These are phyloP conservation scores for Hemicrepidius hirtus DNA, from an alignment of 2,888 invertebrate genomes.

Conservation along the genomic window DNA sequence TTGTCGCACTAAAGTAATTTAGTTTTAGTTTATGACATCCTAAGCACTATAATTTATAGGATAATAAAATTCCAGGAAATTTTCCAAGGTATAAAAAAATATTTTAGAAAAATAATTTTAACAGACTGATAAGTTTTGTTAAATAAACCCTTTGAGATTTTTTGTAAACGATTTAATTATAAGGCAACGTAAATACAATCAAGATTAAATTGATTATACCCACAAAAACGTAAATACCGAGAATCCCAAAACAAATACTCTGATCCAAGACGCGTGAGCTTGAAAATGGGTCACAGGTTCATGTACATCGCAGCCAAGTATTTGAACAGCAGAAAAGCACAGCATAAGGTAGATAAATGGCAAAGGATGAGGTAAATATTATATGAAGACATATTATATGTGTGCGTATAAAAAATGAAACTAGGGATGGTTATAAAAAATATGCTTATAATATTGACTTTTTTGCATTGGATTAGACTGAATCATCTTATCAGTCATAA, in stretches of 20 bases:
- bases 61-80: conserved; percentile 1
- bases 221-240: not conserved
- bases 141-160: too few relatives aligned
- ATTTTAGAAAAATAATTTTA: too few relatives aligned
- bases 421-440: not conserved
- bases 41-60: not conserved
- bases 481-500: too few relatives aligned
- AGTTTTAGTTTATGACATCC: conserved; percentile 9
- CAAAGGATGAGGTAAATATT: conserved; percentile 40
- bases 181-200: too few relatives aligned
- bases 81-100: not conserved
- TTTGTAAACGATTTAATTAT: too few relatives aligned
- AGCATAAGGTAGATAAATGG: conserved; percentile 36
- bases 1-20: conserved; percentile 14
- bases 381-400: conserved; percentile 34
- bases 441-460: too few relatives aligned
- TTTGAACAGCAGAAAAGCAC: conserved; percentile 36
- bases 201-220: too few relatives aligned
- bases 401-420: not conserved
- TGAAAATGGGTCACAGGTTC: conserved; percentile 21
- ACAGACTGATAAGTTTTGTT: too few relatives aligned
- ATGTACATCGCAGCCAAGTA: conserved; percentile 11
- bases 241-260: conserved; percentile 25
- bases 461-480: too few relatives aligned
- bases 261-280: not conserved